Base-by-base conservation (phyloP, 2,888 invertebrate genomes). In the Dolichomitus sp. region DNA sequence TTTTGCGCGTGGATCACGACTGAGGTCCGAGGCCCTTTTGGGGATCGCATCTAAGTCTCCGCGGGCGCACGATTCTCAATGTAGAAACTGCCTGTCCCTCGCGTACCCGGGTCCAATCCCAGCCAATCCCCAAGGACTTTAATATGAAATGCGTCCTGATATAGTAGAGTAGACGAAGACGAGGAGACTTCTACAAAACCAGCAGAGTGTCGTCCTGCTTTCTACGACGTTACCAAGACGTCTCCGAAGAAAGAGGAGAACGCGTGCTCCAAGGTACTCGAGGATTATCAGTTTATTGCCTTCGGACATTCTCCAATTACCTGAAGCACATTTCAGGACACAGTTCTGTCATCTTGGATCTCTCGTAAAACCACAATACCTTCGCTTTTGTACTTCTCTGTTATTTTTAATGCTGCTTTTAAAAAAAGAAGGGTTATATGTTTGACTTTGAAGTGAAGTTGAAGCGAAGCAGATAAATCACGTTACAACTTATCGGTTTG, bases 81-180 rank as follows among this genome's bases (percentile, higher is more conserved):
- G 88, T 86, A 86, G 85, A 86, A 88, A 87, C 86, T 88, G 87
- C 86, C 87, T 89, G 88, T 85, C 89, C 89, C 61, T 61, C 59
- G 37, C 45, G 59, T 88, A 89, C 73, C 82, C 78, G 84, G 87
- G 85, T 87, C 90, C 89, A 86, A 89, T 90, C 89, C 90, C 86
- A 79, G 85, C 82, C 85, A 87, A 87, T 89, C 91, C 88, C 90
- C 74, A 81, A 87, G 87, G 90, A 90, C 89, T 90, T 91, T 87
- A 88, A 91, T 91, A 90, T 91, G 90, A 91, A 91, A 91, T 90
- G 88, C 50, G 80, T 80, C 63, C 57, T 70, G 76, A 80, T 83
- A 77, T 80, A 80, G 45, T 54, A 14, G 33, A 14, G 37, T 33
- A 17, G 17, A 27, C 50, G 50, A 40, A 42, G 11, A 52, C 66